phyloP scores from a whole-genome alignment of 2,113 vertebrate genomes.

The Scatophagus argus region DNA sequence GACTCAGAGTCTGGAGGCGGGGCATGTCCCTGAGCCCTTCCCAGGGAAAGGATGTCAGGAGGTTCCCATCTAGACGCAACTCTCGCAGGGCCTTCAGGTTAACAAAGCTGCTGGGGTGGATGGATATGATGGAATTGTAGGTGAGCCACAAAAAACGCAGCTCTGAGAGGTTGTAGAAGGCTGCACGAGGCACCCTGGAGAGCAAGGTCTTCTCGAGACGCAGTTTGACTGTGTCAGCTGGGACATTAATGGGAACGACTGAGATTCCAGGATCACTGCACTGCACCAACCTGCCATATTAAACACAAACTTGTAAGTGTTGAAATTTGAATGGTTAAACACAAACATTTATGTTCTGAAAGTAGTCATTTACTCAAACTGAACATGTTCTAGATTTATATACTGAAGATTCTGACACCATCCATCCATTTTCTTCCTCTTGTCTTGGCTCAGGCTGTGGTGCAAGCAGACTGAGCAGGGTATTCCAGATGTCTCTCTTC shows the following conservation, averaged over 20 bases:
- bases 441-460: no score
- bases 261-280: conserved; percentile 91
- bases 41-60: conserved; percentile 91
- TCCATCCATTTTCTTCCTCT: no score
- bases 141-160: conserved; percentile 92
- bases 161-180: conserved; percentile 91
- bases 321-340: neutral
- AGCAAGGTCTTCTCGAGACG: conserved; percentile 91
- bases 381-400: neutral
- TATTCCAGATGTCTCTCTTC: no score
- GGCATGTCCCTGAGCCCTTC: conserved; percentile 91
- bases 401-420: no score
- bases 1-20: conserved; percentile 87
- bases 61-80: conserved; percentile 92
- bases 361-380: neutral
- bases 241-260: conserved; percentile 87
- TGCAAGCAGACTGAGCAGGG: no score
- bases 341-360: neutral
- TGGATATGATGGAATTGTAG: conserved; percentile 87
- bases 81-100: conserved; percentile 91
- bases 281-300: conserved; percentile 84
- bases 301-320: conserved; percentile 18
- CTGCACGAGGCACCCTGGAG: conserved; percentile 86
- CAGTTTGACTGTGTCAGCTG: conserved; percentile 89
- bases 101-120: conserved; percentile 91